A percentile compares a stretch with the other conserved stretches of the same genome.
These are phyloP conservation scores for Perca fluviatilis DNA, from an alignment of 2,113 vertebrate species.

Conservation along the genomic window DNA sequence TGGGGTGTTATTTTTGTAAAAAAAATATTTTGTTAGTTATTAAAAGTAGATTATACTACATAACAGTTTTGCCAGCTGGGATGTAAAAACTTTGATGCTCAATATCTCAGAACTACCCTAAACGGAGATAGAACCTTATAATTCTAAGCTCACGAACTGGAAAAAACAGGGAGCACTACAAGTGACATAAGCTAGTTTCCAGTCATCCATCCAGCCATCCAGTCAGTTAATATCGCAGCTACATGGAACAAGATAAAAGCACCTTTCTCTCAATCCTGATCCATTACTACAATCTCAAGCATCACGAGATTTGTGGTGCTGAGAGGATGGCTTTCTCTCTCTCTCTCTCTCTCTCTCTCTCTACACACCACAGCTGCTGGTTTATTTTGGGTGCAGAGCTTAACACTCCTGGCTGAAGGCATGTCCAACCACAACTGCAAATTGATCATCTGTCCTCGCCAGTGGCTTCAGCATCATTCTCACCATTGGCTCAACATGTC, in stretches of 20 bases:
- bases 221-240: constrained; percentile 12
- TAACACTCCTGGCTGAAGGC: constrained; percentile 56
- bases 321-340: constrained; percentile 48
- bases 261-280: constrained; percentile 31
- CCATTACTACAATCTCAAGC: constrained; percentile 37
- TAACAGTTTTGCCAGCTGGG: too few species aligned
- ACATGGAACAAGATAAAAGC: constrained; percentile 56
- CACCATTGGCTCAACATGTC: constrained; percentile 27
- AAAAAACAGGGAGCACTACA: not conserved
- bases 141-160: too few species aligned
- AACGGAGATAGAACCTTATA: too few species aligned
- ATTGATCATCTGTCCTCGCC: constrained; percentile 65
- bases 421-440: constrained; percentile 70
- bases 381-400: constrained; percentile 74
- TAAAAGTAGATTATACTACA: too few species aligned
- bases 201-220: constrained; percentile 15
- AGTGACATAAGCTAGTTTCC: constrained; percentile 20
- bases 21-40: too few species aligned
- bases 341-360: constrained; percentile 14
- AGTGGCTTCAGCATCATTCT: constrained; percentile 38
- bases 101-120: too few species aligned
- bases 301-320: constrained; percentile 59
- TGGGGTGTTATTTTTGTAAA: too few species aligned
- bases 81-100: too few species aligned
- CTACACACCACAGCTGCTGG: constrained; percentile 59